A percentile compares a stretch with the other conserved stretches of the same genome.
Evolutionary conservation across 2,113 vertebrate species (phyloP).

Genomic region (Tragelaphus strepsiceros): DNA sequence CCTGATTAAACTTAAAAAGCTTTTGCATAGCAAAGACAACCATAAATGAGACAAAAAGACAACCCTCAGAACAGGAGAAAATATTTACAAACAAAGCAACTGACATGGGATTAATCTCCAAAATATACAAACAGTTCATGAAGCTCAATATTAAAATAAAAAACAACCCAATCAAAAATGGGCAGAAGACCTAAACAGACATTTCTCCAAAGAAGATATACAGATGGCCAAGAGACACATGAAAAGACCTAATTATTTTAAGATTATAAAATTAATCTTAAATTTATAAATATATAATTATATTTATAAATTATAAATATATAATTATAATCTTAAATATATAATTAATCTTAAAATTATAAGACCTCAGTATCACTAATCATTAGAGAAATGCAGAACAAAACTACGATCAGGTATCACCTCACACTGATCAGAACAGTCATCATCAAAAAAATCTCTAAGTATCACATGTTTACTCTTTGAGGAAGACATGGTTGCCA

Average conservation of each 20-base stretch:
- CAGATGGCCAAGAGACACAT: neutral
- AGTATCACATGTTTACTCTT: neutral
- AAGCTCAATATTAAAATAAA: neutral
- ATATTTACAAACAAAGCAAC: neutral
- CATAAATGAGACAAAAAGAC: neutral
- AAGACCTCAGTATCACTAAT: neutral
- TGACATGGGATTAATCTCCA: neutral
- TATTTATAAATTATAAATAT: no score
- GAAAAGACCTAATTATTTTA: neutral
- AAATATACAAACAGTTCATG: neutral
- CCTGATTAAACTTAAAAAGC: neutral
- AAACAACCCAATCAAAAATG: neutral
- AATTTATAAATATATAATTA: no score
- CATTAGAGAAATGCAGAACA: neutral
- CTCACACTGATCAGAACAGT: neutral
- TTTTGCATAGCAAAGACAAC: neutral
- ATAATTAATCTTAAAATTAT: no score
- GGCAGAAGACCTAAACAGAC: neutral
- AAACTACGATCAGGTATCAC: neutral
- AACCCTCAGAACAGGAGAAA: neutral
- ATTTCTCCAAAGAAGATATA: neutral
- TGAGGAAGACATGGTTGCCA: rapidly evolving
- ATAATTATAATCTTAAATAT: no score
- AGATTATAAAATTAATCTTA: no score
- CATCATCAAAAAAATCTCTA: neutral